A percentile compares a stretch with the other conserved stretches of the same genome.
phyloP scores from a whole-genome alignment of 1,140 invertebrate species.

The Holcopasites calliopsidis region DNA sequence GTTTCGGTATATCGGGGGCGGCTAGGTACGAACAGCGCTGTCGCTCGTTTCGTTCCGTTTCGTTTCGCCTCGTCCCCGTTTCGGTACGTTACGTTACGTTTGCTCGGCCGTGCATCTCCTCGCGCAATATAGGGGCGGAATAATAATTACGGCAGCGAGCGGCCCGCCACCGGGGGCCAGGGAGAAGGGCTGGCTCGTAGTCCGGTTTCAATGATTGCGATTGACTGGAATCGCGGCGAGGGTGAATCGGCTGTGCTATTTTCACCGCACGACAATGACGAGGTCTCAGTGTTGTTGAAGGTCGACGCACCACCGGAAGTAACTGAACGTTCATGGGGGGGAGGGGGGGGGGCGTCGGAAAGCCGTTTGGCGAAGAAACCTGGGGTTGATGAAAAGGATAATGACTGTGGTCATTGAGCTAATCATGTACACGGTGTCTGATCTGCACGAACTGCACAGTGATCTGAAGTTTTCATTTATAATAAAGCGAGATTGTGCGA shows the following conservation, averaged over 20 bases:
- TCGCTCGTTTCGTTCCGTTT: slow-evolving; percentile 72
- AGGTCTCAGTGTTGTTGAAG: slow-evolving; percentile 14
- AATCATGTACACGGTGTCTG: too few relatives aligned
- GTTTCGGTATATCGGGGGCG: slow-evolving; percentile 54
- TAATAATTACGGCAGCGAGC: slow-evolving; percentile 72
- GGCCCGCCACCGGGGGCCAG: neutral
- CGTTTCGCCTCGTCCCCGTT: slow-evolving; percentile 76
- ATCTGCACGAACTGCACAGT: too few relatives aligned
- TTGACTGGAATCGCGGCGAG: slow-evolving; percentile 24
- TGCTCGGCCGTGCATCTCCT: slow-evolving; percentile 74
- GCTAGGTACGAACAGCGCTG: slow-evolving; percentile 59
- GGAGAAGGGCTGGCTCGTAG: neutral
- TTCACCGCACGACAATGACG: slow-evolving; percentile 9
- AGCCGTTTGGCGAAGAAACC: too few relatives aligned
- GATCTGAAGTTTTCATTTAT: too few relatives aligned
- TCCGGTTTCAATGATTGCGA: slow-evolving; percentile 57
- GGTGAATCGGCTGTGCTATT: neutral
- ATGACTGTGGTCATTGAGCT: too few relatives aligned
- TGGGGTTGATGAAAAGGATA: too few relatives aligned
- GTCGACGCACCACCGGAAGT: neutral
- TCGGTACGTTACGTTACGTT: slow-evolving; percentile 77
- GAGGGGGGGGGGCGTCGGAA: too few relatives aligned
- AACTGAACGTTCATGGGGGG: too few relatives aligned
- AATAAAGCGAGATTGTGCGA: too few relatives aligned
- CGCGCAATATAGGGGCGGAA: slow-evolving; percentile 76